Evolutionary conservation across 2,888 invertebrate species (phyloP).

Genomic region (Acronicta aceris): DNA sequence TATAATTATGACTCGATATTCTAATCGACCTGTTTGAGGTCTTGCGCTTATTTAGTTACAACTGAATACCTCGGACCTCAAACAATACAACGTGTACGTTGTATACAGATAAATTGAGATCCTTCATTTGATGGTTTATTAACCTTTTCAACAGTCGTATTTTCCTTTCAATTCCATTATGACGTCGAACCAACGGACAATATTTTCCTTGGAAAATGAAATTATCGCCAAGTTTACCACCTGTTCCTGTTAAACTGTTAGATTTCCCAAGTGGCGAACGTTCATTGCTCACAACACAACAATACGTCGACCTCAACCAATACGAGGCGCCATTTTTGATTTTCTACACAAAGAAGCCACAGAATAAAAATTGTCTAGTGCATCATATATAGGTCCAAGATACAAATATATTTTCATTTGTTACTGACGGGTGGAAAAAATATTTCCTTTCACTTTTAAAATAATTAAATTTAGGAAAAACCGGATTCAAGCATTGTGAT

Average conservation of each 20-base stretch:
- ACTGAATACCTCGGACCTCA: too few relatives aligned
- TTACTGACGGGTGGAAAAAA: too few relatives aligned
- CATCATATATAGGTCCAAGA: too few relatives aligned
- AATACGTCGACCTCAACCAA: slow-evolving; percentile 24
- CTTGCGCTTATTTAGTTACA: too few relatives aligned
- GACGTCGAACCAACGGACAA: slow-evolving; percentile 8
- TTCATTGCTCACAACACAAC: slow-evolving; percentile 36
- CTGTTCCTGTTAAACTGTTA: slow-evolving; percentile 48
- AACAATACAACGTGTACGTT: too few relatives aligned
- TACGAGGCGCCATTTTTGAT: slow-evolving; percentile 24
- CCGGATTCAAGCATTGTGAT: too few relatives aligned
- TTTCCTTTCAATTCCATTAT: slow-evolving; percentile 17
- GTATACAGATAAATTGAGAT: too few relatives aligned
- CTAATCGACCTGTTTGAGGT: too few relatives aligned
- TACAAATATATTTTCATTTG: too few relatives aligned
- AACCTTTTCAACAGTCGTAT: neutral
- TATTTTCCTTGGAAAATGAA: slow-evolving; percentile 47
- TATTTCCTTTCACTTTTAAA: neutral
- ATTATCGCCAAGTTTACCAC: slow-evolving; percentile 47
- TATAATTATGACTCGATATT: too few relatives aligned
- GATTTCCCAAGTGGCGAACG: slow-evolving; percentile 47
- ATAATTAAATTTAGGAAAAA: too few relatives aligned
- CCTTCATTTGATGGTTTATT: neutral
- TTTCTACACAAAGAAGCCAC: slow-evolving; percentile 22
- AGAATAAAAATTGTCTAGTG: slow-evolving; percentile 22